Conservation (phyloP, 2,113 vertebrate genomes). For the Neotoma lepida region DNA sequence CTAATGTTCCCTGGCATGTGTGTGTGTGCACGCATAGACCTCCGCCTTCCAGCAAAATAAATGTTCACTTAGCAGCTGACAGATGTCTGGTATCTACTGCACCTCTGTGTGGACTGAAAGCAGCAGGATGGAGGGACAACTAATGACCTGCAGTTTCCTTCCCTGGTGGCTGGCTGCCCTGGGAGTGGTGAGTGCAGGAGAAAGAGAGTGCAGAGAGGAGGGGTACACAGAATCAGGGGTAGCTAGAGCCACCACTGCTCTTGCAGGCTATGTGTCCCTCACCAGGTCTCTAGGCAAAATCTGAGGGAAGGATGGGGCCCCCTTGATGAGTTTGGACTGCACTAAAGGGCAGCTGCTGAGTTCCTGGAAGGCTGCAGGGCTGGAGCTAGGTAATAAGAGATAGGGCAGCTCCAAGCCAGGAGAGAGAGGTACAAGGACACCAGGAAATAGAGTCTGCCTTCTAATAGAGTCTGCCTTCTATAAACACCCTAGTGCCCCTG, state of each 20-base stretch:
- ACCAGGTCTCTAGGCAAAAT: not conserved
- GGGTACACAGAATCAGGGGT: too few relatives aligned
- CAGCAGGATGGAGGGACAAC: not conserved
- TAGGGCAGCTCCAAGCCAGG: not conserved
- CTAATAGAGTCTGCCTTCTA: too few relatives aligned
- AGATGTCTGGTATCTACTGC: not conserved
- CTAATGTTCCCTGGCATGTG: not conserved
- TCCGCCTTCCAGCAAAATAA: not conserved
- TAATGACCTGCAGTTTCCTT: not conserved
- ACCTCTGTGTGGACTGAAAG: not conserved
- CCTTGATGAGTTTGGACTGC: not conserved
- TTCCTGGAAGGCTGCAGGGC: not conserved
- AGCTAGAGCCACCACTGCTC: not conserved
- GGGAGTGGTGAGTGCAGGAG: not conserved
- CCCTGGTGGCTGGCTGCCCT: not conserved
- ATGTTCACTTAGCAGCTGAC: not conserved
- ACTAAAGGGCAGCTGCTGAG: not conserved
- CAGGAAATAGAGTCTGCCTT: not conserved
- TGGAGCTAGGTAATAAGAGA: not conserved
- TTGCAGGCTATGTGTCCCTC: not conserved
- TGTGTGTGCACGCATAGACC: not conserved
- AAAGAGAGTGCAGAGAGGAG: too few relatives aligned
- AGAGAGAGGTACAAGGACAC: not conserved
- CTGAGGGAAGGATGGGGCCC: not conserved
- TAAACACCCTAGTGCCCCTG: not conserved